Evolutionary conservation across 2,888 invertebrate species (phyloP), one percentile per base, ranked within the genome.

Genomic region (Atethmia centrago): DNA sequence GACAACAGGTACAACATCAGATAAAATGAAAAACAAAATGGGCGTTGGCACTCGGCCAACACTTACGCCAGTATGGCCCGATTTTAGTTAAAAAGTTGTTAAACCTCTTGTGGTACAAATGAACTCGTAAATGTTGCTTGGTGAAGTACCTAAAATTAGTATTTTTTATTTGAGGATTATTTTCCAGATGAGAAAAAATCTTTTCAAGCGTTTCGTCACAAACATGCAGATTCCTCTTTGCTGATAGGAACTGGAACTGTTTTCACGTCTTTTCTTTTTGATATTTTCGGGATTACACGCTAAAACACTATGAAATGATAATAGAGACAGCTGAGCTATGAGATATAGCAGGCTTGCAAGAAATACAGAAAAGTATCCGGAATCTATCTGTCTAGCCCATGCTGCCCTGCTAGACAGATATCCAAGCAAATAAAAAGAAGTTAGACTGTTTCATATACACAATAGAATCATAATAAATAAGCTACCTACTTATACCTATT

Each of bases 21-120:
- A 40, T 51, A 45, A 68, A 56, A 42, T 9, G 49, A 71, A 72
- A 58, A 70, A 66, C 49, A 73, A 82, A 66, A 82, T 61, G 59
- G 36, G 72, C 42, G 56, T n/a, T 81, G 83, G 81, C 78, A 58
- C 16, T 0, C 28, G 19, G 72, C 81, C 83, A 83, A 59, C n/a
- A 64, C 49, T 56, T 47, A 51, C 45, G 31, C 73, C 64, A 62
- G 70, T 47, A 53, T 45, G 21, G 53, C n/a, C 21, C 12, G 31
- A 51, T 64, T 59, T 65, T 47, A 65, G 64, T 62, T 59, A 45
- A 82, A 75, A 64, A 51, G 47, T 49, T 72, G 71, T 70, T 75
- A 53, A 66, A 71, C 71, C 61, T 67, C 21, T 16, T 66, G n/a
- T 64, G 53, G 55, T 75, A 42, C 42, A 36, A 66, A 71, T 42